Percentiles rank a stretch among this genome's conserved stretches.
phyloP scores from a whole-genome alignment of 2,888 invertebrate species.

The Osmoderma eremita region DNA sequence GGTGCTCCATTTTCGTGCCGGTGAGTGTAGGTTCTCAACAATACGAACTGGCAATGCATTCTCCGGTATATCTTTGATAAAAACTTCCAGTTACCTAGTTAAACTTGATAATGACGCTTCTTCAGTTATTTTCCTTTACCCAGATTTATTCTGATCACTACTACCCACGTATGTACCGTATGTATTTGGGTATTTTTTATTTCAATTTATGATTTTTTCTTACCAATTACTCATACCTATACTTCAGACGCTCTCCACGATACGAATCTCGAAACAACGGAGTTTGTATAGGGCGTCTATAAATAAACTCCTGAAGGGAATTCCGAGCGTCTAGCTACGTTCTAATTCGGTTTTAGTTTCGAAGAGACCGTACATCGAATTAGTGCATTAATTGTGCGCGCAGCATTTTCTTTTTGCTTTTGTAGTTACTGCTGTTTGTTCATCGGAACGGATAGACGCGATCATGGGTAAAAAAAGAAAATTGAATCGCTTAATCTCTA shows the following conservation, averaged over 20 bases:
- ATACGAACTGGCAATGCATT: no score
- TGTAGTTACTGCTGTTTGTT: neutral
- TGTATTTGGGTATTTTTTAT: neutral
- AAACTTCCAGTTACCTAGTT: no score
- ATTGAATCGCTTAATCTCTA: constrained; percentile 60
- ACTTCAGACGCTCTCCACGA: constrained; percentile 10
- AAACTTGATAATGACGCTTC: no score
- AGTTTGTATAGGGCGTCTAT: constrained; percentile 47
- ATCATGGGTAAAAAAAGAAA: constrained; percentile 61
- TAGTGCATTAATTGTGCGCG: constrained; percentile 34
- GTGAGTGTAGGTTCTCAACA: no score
- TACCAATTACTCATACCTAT: constrained; percentile 30
- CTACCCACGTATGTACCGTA: neutral
- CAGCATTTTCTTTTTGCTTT: neutral
- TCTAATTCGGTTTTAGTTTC: constrained; percentile 50
- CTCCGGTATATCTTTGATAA: no score
- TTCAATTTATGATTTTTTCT: neutral
- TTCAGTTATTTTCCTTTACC: no score
- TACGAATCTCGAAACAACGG: constrained; percentile 12
- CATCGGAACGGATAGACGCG: neutral
- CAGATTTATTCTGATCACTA: neutral
- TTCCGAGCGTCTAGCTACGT: constrained; percentile 50
- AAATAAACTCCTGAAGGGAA: constrained; percentile 50
- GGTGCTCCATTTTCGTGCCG: no score
- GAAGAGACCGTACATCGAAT: constrained; percentile 22